Percentiles rank a stretch among this genome's conserved stretches.
Evolutionary conservation across 2,113 vertebrate genomes (phyloP).

Genomic region (Emydura subglobosa): DNA sequence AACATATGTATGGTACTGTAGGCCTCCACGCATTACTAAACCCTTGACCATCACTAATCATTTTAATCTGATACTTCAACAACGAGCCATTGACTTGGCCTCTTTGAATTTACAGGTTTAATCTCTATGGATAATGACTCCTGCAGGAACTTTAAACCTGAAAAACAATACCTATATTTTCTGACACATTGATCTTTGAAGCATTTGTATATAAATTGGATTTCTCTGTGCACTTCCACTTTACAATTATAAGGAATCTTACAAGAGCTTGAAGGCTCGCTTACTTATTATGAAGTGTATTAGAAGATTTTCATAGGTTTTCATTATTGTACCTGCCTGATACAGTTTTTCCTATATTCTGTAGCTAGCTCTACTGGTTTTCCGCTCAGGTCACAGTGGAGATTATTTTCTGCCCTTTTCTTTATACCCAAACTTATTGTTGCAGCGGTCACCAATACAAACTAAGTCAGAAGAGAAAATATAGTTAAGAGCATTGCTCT

Average conservation of each 20-base stretch:
- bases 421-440: background rate
- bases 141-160: slow-evolving; percentile 69
- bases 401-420: background rate
- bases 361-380: background rate
- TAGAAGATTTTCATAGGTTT: background rate
- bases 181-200: slow-evolving; percentile 43
- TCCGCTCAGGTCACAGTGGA: background rate
- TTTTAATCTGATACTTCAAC: slow-evolving; percentile 56
- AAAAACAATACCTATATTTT: slow-evolving; percentile 54
- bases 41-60: slow-evolving; percentile 22
- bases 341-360: background rate
- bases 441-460: background rate
- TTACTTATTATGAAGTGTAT: background rate
- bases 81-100: slow-evolving; percentile 46
- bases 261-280: background rate
- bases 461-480: background rate
- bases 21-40: background rate
- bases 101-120: slow-evolving; percentile 74
- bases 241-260: background rate
- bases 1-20: background rate
- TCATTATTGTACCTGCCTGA: slow-evolving; percentile 6
- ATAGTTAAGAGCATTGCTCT: background rate
- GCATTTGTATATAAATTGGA: slow-evolving; percentile 28
- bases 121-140: slow-evolving; percentile 66
- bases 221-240: slow-evolving; percentile 27